Evolutionary conservation across 2,797 vertebrate genomes (phyloP).

Genomic region (Nothura maculosa): DNA sequence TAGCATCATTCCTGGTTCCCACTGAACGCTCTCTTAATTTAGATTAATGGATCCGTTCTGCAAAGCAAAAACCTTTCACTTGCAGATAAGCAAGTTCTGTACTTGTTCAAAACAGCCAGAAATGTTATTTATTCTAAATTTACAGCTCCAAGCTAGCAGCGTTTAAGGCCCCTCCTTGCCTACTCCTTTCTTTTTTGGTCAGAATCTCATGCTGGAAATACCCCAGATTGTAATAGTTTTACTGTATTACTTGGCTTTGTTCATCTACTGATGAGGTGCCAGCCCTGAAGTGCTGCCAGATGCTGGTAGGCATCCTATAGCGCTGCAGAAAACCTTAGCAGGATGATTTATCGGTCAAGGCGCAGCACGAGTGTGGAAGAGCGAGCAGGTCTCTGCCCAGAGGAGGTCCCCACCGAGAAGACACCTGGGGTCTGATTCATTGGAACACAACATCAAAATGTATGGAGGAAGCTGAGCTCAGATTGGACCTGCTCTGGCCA

Average conservation of each 20-base stretch:
- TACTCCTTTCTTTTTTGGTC: neutral
- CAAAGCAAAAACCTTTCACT: conserved; percentile 36
- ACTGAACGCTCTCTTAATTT: conserved; percentile 5
- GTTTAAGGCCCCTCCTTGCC: neutral
- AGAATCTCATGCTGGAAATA: conserved; percentile 55
- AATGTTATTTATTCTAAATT: conserved; percentile 29
- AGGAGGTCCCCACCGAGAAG: neutral
- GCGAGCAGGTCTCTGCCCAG: neutral
- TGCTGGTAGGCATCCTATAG: conserved; percentile 37
- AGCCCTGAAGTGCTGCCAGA: conserved; percentile 59
- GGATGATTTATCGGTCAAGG: neutral
- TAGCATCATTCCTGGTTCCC: neutral
- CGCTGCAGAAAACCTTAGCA: neutral
- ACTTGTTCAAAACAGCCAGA: conserved; percentile 22
- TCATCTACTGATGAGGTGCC: conserved; percentile 61
- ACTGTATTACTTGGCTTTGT: conserved; percentile 56
- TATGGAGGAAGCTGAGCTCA: neutral
- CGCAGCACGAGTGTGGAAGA: neutral
- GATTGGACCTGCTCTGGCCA: neutral
- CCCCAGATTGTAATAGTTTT: conserved; percentile 36
- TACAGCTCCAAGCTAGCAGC: conserved; percentile 16
- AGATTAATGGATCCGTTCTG: conserved; percentile 2
- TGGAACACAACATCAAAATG: neutral
- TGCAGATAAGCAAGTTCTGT: neutral
- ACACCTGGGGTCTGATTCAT: neutral